Evolutionary conservation across 2,888 invertebrate genomes (phyloP), one percentile per base, ranked within the genome.

Genomic region (Poecilobothrus nobilitatus): DNA sequence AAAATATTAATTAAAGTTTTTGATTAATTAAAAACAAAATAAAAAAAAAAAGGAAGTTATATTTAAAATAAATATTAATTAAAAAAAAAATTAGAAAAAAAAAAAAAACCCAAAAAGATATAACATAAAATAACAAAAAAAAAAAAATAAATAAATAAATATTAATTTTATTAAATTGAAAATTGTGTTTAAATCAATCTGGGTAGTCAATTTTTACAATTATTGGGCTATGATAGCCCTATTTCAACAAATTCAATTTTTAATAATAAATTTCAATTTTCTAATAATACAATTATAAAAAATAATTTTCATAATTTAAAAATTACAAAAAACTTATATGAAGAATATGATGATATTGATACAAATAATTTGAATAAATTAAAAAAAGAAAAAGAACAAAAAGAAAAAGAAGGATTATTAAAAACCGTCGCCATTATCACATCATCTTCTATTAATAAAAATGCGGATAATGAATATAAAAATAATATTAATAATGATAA

Each of bases 131-230:
- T n/a, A n/a, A n/a, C n/a, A n/a, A n/a, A n/a, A 27, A 27, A 27
- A 27, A 4, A 27, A 27, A 27, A 4, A 27, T 27, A 27, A 4
- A 4, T 27, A 27, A 27, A 27, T 27, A 27, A 27, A 27, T 27
- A 27, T n/a, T n/a, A n/a, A n/a, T n/a, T n/a, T n/a, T n/a, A n/a
- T n/a, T n/a, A n/a, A n/a, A n/a, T 37, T 37, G 22, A 63, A 63
- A 63, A 12, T 61, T 20, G 9, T 9, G 10, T 34, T 65, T 34
- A 20, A 72, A 71, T 75, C 78, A 81, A 78, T 78, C 81, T 81
- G 81, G 81, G 81, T 81, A 81, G 81, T 78, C 82, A 80, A 74
- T 81, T 76, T 69, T 70, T 74, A 69, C 77, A 77, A 75, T 77
- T 78, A 74, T 76, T 79, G 81, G 82, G 80, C 79, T 75, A 75